Evolutionary conservation across 2,888 invertebrate genomes (phyloP).

Genomic region (Plagodis pulveraria): DNA sequence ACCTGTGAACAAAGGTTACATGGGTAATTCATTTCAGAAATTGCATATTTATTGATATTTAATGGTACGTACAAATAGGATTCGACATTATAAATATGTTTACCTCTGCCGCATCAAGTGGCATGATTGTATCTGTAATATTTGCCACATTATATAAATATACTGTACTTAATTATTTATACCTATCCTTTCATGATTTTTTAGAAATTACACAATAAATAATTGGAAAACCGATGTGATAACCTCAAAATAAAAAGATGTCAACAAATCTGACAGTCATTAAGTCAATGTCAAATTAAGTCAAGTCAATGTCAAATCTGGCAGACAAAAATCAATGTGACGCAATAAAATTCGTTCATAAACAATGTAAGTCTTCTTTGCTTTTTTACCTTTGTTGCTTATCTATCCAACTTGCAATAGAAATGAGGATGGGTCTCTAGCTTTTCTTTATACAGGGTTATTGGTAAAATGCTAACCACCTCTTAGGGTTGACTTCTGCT

Average conservation of each 20-base stretch:
- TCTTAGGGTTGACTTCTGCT: too few relatives aligned
- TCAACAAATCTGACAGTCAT: too few relatives aligned
- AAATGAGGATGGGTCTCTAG: too few relatives aligned
- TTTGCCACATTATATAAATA: conserved; percentile 68
- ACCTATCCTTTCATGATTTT: conserved; percentile 13
- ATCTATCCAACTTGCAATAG: too few relatives aligned
- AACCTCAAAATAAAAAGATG: background rate
- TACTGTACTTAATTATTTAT: conserved; percentile 1
- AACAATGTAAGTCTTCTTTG: background rate
- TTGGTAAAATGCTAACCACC: too few relatives aligned
- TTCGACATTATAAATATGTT: conserved; percentile 23
- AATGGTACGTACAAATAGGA: conserved; percentile 19
- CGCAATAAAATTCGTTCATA: background rate
- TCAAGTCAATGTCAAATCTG: background rate
- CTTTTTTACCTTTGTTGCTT: too few relatives aligned
- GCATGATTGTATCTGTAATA: conserved; percentile 66
- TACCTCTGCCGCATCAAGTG: conserved; percentile 68
- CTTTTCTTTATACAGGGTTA: too few relatives aligned
- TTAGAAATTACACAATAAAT: conserved; percentile 2
- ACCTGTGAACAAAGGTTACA: conserved; percentile 55
- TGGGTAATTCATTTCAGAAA: conserved; percentile 8
- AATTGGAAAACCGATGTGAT: conserved; percentile 8
- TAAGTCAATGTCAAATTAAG: background rate
- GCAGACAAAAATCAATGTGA: background rate
- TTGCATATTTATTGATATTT: background rate